phyloP scores from a whole-genome alignment of 2,113 vertebrate species.

The Cephalopterus ornatus region DNA sequence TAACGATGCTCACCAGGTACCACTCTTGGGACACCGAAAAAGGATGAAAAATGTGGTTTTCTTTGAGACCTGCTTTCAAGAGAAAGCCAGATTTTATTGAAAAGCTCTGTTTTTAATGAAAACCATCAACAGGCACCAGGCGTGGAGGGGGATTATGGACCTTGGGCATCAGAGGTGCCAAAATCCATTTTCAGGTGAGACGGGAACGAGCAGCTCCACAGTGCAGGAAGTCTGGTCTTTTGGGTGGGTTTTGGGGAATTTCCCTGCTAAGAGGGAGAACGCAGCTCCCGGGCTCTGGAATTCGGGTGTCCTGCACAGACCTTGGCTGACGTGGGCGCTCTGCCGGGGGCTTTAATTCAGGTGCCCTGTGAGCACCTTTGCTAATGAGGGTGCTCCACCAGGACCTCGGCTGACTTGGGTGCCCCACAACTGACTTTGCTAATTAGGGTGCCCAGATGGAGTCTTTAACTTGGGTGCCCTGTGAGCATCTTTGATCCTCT shows the following conservation, averaged over 20 bases:
- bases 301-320: fast-evolving
- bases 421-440: neutral
- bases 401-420: neutral
- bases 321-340: neutral
- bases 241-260: no score
- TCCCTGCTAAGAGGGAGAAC: fast-evolving
- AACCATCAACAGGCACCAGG: neutral
- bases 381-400: neutral
- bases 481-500: fast-evolving
- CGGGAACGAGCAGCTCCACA: no score
- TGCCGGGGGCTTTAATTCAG: neutral
- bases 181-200: no score
- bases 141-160: fast-evolving
- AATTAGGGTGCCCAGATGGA: neutral
- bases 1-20: neutral
- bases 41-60: neutral
- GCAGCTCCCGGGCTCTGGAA: neutral
- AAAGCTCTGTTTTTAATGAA: neutral
- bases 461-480: neutral
- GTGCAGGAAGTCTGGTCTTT: no score
- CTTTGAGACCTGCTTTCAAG: neutral
- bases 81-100: neutral
- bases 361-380: neutral
- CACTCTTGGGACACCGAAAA: neutral
- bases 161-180: no score